Evolutionary conservation across 2,113 vertebrate species (phyloP), one percentile per base, ranked within the genome.

Genomic region (Brachypteracias leptosomus): DNA sequence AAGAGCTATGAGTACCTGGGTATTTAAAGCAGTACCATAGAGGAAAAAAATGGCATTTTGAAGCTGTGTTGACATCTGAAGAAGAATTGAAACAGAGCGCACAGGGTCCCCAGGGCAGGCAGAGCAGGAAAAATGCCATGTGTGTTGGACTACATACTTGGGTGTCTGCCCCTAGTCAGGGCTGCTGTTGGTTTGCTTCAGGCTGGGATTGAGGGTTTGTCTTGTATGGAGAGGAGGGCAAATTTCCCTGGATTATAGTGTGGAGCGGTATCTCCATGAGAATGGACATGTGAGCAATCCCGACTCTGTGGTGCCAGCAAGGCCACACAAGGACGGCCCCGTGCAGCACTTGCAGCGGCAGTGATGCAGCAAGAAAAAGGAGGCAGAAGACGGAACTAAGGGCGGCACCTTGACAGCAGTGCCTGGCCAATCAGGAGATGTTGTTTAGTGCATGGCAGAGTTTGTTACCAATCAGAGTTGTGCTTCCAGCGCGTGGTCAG

Each of bases 91-190:
- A 67, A 47, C 1, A 7, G 22, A 12, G 29, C 36, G 9, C 36
- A 29, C 40, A 57, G 44, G 42, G n/a, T 72, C 28, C 16, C 10
- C 29, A 58, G 70, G 26, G 11, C 42, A 42, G 42, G 42, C 42
- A 42, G 42, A 42, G 42, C 52, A 22, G 38, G 86, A 87, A 58
- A 87, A 89, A 84, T 4, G 31, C 6, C 31, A 28, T 2, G 1
- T 40, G 22, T 47, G 33, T 38, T 63, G 42, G 17, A 29, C 21
- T 35, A 1, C 13, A 0, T 1, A 2, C 25, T 8, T 51, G n/a
- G 22, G 11, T 51, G 47, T 19, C 68, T 40, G 17, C 65, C 40
- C 22, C 17, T 63, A 9, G 44, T 49, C 28, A 51, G 36, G 42
- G 24, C 46, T 44, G 22, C 36, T 49, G 8, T 36, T 72, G 28